These are phyloP conservation scores for Metopia argyrocephala DNA, from an alignment of 2,888 invertebrate species.

Conservation along the genomic window DNA sequence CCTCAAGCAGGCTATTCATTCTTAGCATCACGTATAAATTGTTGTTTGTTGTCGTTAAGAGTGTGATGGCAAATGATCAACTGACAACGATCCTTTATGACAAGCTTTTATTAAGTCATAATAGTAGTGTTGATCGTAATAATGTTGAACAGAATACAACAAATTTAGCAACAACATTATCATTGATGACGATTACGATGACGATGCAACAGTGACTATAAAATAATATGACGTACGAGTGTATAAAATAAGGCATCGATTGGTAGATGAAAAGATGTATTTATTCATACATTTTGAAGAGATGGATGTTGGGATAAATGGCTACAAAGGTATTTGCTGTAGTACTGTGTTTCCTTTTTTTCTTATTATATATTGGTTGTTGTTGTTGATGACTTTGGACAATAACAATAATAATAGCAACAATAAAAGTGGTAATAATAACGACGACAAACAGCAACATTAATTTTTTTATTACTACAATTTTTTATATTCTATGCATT, in stretches of 20 bases:
- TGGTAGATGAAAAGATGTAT: conserved; percentile 43
- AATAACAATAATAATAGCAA: conserved; percentile 37
- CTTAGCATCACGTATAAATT: conserved; percentile 31
- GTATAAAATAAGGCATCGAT: background rate
- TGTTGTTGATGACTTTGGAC: conserved; percentile 39
- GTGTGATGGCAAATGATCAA: conserved; percentile 53
- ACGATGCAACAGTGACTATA: conserved; percentile 30
- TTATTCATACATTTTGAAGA: background rate
- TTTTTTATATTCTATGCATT: conserved; percentile 8
- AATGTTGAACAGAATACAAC: conserved; percentile 17
- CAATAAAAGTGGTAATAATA: conserved; percentile 22
- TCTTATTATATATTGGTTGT: background rate
- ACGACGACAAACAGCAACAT: conserved; percentile 25
- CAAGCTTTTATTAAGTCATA: conserved; percentile 65
- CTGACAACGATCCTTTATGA: conserved; percentile 61
- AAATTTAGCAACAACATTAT: conserved; percentile 32
- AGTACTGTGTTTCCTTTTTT: background rate
- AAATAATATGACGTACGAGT: conserved; percentile 9
- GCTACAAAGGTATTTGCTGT: background rate
- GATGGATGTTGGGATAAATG: background rate
- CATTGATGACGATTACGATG: conserved; percentile 29
- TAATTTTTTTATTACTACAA: conserved; percentile 8
- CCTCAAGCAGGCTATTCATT: background rate
- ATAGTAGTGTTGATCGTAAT: conserved; percentile 61
- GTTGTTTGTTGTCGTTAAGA: background rate